Evolutionary conservation across 1,140 invertebrate genomes (phyloP), one percentile per base, ranked within the genome.

Genomic region (Pseudomyrmex pallidus): DNA sequence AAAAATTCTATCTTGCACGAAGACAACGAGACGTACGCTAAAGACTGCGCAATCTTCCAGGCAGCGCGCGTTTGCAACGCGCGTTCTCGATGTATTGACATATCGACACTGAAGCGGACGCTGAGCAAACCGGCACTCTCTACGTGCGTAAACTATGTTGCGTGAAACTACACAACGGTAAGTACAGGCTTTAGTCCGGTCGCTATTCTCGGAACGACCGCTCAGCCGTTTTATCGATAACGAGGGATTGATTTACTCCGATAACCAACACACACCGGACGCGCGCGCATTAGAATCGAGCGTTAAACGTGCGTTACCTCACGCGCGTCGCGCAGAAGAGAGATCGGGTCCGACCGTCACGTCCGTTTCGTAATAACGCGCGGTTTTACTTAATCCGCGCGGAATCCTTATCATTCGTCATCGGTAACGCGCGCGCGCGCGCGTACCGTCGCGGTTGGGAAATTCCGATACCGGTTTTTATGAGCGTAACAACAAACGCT

Each of bases 91-190:
- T 83, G 35, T 35, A 83, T 83, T 83, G 82, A 83, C 73, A 83
- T 83, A 83, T 83, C 73, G 82, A 78, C 62, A 66, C 48, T 50
- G 61, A 35, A 74, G 46, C 48, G 70, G 57, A 35, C 78, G 22
- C 57, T 77, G 73, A 66, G 82, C n/a, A 78, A 84, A 84, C 63
- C 66, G 22, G 67, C 54, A 50, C 74, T 66, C 74, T 66, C 52
- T 70, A 82, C 57, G 66, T 80, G 76, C 77, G 46, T 80, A 54
- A 61, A 87, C 83, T 74, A 46, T 17, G 66, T 64, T 35, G 82
- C 84, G 82, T 87, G 84, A 87, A 90, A 89, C 85, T 64, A 87
- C 80, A 70, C 82, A 77, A 70, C 74, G 63, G 62, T 77, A 84
- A 88, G 86, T 73, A 82, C 20, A 85, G 46, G 66, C 62, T 66